Percentiles rank a stretch among this genome's conserved stretches.
Evolutionary conservation across 2,797 vertebrate genomes (phyloP).

Genomic region (Myioborus melanocephalus): DNA sequence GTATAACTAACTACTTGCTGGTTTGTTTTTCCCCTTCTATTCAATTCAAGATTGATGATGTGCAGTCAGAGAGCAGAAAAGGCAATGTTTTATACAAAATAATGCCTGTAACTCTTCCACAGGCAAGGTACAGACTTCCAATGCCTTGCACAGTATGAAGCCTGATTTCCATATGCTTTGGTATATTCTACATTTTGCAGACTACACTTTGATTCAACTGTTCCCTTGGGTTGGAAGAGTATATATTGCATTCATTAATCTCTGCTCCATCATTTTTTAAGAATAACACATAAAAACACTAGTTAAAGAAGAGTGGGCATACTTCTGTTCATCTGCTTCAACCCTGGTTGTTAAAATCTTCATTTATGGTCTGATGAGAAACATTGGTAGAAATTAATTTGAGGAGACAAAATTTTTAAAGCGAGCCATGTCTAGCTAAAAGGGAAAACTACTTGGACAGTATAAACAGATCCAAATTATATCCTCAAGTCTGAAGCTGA

Average conservation of each 20-base stretch:
- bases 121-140: neutral
- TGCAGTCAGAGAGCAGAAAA: neutral
- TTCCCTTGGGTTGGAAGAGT: neutral
- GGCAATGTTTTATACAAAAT: neutral
- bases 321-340: neutral
- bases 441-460: neutral
- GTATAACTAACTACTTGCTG: neutral
- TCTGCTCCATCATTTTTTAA: neutral
- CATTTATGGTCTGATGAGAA: neutral
- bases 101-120: neutral
- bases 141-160: neutral
- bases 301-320: neutral
- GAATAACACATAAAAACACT: neutral
- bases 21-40: neutral
- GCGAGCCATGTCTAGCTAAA: neutral
- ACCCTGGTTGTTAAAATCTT: neutral
- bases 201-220: neutral
- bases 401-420: neutral
- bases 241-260: neutral
- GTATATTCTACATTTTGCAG: neutral
- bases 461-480: neutral
- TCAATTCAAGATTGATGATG: neutral
- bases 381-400: neutral
- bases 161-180: neutral
- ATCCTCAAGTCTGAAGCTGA: neutral